Evolutionary conservation across 2,113 vertebrate species (phyloP), one percentile per base, ranked within the genome.

Genomic region (Pseudopipra pipra): DNA sequence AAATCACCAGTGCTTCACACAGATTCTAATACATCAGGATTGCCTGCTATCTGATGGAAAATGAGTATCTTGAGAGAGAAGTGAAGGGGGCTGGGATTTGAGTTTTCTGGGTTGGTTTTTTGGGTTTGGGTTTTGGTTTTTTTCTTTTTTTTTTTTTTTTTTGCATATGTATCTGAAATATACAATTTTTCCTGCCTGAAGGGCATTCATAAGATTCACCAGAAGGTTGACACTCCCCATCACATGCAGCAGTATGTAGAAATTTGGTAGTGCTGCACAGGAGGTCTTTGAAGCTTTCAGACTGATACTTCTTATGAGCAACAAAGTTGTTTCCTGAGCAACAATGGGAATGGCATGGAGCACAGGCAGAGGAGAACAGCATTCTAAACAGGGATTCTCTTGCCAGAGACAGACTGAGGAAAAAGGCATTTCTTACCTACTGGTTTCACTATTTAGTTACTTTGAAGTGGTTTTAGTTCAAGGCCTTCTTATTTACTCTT

Each of bases 51-150:
- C 61, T 28, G 14, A 19, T 46, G 20, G 19, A 65, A 84, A 84
- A 19, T 17, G 2, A 54, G 31, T 51, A n/a, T n/a, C 23, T 24
- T 63, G 37, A 78, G 37, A 68, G 35, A 61, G 30, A 31, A 46
- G 3, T 11, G 8, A 58, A 58, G 8, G 15, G 5, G 21, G 1
- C 1, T 83, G 18, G 12, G 5, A 3, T 21, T 58, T 58, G 11
- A 11, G 8, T 43, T 72, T 77, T 68, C 10, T 44, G 20, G 20
- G 6, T 39, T 54, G 14, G 0, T 0, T 8, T 71, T 24, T 19
- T 14, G 47, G 12, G 12, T 41, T 41, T 41, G 39, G n/a, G n/a
- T n/a, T n/a, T n/a, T n/a, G n/a, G n/a, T n/a, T n/a, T n/a, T n/a
- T n/a, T n/a, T n/a, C n/a, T n/a, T n/a, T n/a, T n/a, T n/a, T n/a